These are phyloP conservation scores for Eupithecia inturbata DNA, from an alignment of 2,888 invertebrate genomes.

Conservation along the genomic window DNA sequence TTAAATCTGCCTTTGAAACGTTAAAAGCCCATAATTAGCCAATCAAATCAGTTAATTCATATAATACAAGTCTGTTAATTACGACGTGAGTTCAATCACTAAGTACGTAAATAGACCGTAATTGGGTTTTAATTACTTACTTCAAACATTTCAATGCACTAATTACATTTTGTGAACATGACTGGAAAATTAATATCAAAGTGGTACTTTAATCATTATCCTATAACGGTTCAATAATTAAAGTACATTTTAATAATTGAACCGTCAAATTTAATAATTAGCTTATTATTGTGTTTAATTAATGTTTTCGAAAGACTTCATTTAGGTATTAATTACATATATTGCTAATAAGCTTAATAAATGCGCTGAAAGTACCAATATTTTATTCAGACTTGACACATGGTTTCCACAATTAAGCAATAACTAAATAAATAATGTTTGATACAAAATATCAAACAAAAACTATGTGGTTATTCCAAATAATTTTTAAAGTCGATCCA, in stretches of 20 bases:
- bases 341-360: background rate
- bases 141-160: conserved; percentile 20
- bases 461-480: too few relatives aligned
- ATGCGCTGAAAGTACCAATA: background rate
- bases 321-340: background rate
- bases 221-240: conserved; percentile 10
- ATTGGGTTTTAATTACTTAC: conserved; percentile 43
- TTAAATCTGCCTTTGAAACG: conserved; percentile 1
- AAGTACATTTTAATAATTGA: background rate
- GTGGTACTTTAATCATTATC: conserved; percentile 5
- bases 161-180: conserved; percentile 18
- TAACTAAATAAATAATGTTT: background rate
- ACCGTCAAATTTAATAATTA: background rate
- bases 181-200: conserved; percentile 16
- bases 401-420: too few relatives aligned
- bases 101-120: conserved; percentile 39
- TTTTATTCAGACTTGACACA: background rate
- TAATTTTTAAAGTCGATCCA: too few relatives aligned
- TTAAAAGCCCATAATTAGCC: conserved; percentile 12
- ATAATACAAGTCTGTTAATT: conserved; percentile 32
- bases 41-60: conserved; percentile 23
- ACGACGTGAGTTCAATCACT: conserved; percentile 37
- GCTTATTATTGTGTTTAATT: background rate
- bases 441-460: too few relatives aligned
- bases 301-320: background rate